Percentiles rank a stretch among this genome's conserved stretches.
These are phyloP conservation scores for Diplazon laetatorius DNA, from an alignment of 2,888 invertebrate genomes.

Conservation along the genomic window DNA sequence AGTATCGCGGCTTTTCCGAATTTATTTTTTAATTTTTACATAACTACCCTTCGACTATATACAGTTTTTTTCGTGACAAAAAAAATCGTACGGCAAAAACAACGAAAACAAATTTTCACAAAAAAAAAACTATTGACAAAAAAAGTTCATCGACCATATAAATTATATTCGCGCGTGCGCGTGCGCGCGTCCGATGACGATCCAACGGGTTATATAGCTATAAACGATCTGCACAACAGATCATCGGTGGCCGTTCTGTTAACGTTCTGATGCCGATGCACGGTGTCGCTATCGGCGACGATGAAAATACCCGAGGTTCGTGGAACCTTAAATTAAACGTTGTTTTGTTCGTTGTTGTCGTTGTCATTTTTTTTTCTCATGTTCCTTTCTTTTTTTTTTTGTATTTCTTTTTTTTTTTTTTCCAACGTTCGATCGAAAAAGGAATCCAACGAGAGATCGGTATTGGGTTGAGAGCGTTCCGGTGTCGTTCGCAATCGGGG, in stretches of 20 bases:
- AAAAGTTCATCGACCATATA: too few species aligned
- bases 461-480: constrained; percentile 82
- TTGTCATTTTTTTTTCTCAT: too few species aligned
- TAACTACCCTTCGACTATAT: too few species aligned
- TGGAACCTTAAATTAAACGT: constrained; percentile 79
- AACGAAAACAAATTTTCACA: too few species aligned
- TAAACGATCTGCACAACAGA: constrained; percentile 57
- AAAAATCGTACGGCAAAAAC: too few species aligned
- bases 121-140: too few species aligned
- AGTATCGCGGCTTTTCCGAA: too few species aligned
- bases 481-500: constrained; percentile 82
- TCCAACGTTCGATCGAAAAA: constrained; percentile 60
- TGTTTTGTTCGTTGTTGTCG: constrained; percentile 75
- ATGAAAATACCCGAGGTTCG: constrained; percentile 64
- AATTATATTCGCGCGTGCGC: too few species aligned
- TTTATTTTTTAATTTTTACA: too few species aligned
- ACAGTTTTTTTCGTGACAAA: background rate
- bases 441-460: constrained; percentile 70
- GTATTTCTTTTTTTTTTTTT: too few species aligned
- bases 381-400: too few species aligned
- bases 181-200: constrained; percentile 46
- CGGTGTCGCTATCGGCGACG: constrained; percentile 47
- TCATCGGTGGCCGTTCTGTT: constrained; percentile 43
- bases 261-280: constrained; percentile 30
- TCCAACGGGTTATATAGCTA: constrained; percentile 62